These are phyloP conservation scores for Lasioglossum calceatum DNA, from an alignment of 2,888 invertebrate species.

Conservation along the genomic window DNA sequence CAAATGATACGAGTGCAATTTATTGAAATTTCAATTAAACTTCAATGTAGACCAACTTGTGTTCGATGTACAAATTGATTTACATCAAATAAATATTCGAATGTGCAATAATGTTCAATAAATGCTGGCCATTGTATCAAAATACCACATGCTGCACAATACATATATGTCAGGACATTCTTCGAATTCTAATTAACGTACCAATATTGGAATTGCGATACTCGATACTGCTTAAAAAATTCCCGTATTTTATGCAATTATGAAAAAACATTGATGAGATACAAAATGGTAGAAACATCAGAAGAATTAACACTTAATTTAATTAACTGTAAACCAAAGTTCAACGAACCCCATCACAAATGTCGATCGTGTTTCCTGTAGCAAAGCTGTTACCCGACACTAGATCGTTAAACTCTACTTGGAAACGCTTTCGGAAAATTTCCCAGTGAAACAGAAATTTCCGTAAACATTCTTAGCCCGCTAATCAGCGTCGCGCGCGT, in stretches of 20 bases:
- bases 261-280: no score
- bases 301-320: not conserved
- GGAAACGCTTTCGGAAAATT: not conserved
- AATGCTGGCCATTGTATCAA: not conserved
- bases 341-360: not conserved
- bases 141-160: not conserved
- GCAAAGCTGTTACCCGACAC: not conserved
- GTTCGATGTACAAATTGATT: not conserved
- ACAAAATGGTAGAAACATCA: no score
- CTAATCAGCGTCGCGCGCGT: conserved; percentile 7
- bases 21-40: not conserved
- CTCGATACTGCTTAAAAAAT: not conserved
- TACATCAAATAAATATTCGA: not conserved
- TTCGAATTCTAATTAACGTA: not conserved
- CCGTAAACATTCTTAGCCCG: not conserved
- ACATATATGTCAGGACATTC: not conserved
- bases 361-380: not conserved
- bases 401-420: not conserved
- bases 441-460: not conserved
- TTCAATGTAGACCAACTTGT: not conserved
- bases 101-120: not conserved
- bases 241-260: no score
- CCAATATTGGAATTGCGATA: not conserved
- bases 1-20: not conserved
- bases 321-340: not conserved